A percentile compares a stretch with the other conserved stretches of the same genome.
phyloP scores from a whole-genome alignment of 2,797 vertebrate genomes.

The Anguilla marmorata region DNA sequence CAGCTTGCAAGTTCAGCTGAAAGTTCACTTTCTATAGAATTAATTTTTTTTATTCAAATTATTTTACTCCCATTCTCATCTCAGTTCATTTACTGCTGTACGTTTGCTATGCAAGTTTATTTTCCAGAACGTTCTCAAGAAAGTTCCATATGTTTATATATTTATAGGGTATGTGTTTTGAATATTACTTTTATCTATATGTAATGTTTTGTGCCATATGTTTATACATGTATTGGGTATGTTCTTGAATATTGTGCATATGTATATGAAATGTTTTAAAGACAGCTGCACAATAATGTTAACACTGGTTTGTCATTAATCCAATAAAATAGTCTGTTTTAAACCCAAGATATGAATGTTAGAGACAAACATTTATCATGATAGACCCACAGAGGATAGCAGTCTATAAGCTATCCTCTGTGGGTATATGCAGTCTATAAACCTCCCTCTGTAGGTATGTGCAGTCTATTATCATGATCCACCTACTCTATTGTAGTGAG shows the following conservation, averaged over 20 bases:
- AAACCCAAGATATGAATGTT: not conserved
- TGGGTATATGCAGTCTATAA: too few relatives aligned
- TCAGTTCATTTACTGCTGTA: not conserved
- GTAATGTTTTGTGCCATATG: too few relatives aligned
- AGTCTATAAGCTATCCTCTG: too few relatives aligned
- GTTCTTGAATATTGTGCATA: too few relatives aligned
- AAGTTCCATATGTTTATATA: too few relatives aligned
- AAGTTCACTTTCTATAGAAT: not conserved
- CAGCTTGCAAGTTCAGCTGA: not conserved
- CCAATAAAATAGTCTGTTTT: not conserved
- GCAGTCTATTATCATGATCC: too few relatives aligned
- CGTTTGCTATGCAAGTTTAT: not conserved
- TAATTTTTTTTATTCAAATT: not conserved
- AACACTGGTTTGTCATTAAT: not conserved
- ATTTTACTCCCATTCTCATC: not conserved
- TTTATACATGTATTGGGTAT: too few relatives aligned
- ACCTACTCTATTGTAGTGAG: not conserved
- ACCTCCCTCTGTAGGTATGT: too few relatives aligned
- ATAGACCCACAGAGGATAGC: too few relatives aligned
- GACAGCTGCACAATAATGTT: not conserved
- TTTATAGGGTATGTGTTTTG: too few relatives aligned
- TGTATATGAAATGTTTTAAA: not conserved
- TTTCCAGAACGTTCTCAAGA: not conserved
- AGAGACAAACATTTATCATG: not conserved
- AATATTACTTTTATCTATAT: too few relatives aligned